Evolutionary conservation across 2,888 invertebrate genomes (phyloP), one percentile per base, ranked within the genome.

Genomic region (Chaetogeoica ovagalla): DNA sequence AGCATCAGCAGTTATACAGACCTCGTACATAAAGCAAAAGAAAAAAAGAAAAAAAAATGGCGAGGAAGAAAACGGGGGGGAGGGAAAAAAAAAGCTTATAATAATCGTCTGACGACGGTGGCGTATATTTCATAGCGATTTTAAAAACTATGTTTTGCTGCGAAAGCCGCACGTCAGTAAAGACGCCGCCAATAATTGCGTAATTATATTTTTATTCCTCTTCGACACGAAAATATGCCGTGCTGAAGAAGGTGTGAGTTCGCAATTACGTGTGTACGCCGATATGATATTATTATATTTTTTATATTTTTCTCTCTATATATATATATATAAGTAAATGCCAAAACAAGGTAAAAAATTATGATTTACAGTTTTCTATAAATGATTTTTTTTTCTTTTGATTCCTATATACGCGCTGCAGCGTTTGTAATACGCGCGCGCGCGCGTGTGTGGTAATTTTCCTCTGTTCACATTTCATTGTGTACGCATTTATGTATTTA

Each of bases 151-250:
- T n/a, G n/a, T n/a, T 60, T 77, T 77, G 76, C 69, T 77, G 76
- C 69, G 76, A 77, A 77, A 77, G 76, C 76, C 69, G 68, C 17
- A 63, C 48, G 63, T 62, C 52, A 65, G 60, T 30, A 77, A 77
- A 77, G 77, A 77, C 68, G 77, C 77, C 77, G 77, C 77, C 59
- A 62, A 77, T 77, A 77, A 77, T 77, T 77, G 62, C 69, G 68
- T 77, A 70, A 77, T 77, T 77, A 77, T 70, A 62, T 52, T 77
- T 69, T 52, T 69, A 69, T 77, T 30, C 30, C 37, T 77, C 77
- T 66, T 52, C 77, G 60, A 52, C 72, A 37, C 30, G 30, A 30
- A 73, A 62, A 66, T 55, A 55, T 43, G 43, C 66, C 43, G 17
- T 1, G 8, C 63, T 52, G 63, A 73, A 63, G 60, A 69, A 77